Conservation (phyloP, 2,888 invertebrate genomes). For the Ceramica pisi region DNA sequence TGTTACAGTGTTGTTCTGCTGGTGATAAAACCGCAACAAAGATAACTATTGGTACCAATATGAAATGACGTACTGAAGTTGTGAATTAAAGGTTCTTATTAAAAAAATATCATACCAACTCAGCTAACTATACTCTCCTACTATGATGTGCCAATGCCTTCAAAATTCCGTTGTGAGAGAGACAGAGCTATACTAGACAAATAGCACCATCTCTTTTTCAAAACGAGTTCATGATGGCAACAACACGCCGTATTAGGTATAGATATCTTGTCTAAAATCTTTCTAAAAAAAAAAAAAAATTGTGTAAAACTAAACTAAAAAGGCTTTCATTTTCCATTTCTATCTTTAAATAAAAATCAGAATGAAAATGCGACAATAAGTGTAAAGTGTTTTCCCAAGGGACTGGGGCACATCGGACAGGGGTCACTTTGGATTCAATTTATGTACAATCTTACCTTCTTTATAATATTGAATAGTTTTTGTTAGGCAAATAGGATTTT, state of each 20-base stretch:
- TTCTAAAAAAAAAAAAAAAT: neutral
- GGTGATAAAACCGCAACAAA: neutral
- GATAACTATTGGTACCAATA: neutral
- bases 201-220: too few relatives aligned
- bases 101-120: too few relatives aligned
- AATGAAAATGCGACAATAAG: constrained; percentile 43
- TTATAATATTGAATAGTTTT: constrained; percentile 69
- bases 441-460: constrained; percentile 75
- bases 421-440: constrained; percentile 71
- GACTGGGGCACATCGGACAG: constrained; percentile 38
- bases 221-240: too few relatives aligned
- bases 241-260: too few relatives aligned
- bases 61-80: neutral
- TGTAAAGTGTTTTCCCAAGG: constrained; percentile 37
- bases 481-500: constrained; percentile 39
- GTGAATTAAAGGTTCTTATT: too few relatives aligned
- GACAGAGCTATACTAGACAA: too few relatives aligned
- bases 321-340: neutral
- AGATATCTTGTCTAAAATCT: neutral
- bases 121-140: too few relatives aligned
- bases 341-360: constrained; percentile 18
- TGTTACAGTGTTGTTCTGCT: neutral
- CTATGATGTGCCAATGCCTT: too few relatives aligned
- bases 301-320: neutral
- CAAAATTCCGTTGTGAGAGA: too few relatives aligned